Base-by-base conservation (phyloP, 2,797 vertebrate genomes). In the Alcedo atthis region DNA sequence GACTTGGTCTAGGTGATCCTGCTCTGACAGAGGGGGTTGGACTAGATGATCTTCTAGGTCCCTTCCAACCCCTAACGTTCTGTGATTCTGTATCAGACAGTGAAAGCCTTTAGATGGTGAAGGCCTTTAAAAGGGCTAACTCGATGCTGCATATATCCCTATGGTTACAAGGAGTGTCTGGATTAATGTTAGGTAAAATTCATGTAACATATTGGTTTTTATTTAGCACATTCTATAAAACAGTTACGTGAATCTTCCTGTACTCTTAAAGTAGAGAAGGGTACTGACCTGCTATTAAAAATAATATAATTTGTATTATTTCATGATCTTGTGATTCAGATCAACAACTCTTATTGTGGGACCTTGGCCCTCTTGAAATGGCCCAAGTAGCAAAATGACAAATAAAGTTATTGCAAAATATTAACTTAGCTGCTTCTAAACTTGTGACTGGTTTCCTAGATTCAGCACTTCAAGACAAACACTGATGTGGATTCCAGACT, bases 401-500 rank as follows among this genome's bases (percentile, higher is more conserved):
- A 75, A 62, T 87, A 4, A 66, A 75, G 15, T 83, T 75, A 18
- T 33, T 73, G n/a, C 79, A 25, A 92, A 81, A 76, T 86, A 86
- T 8, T 90, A 69, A 66, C 55, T 25, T 51, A 24, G 10, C 18
- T 92, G 37, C 62, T 68, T 92, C 62, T 78, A 55, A 90, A 84
- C 35, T 97, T 85, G 13, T 81, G 42, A 93, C 40, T 90, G 55
- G 15, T 77, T 81, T 94, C 95, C 21, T 91, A 99, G 99, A 93
- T 99, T 99, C 97, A 99, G 99, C 97, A 99, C 99, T 84, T 99
- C 99, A 93, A 98, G 99, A 91, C 99, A 99, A 97, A 99, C 99
- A 53, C 98, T 99, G 45, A 99, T 98, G 98, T 99, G 99, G 99
- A 99, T 99, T 97, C 99, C 99, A 92, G 99, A 99, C 97, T 99